Conservation (phyloP, 2,888 invertebrate species). For the Chymomyza amoena region DNA sequence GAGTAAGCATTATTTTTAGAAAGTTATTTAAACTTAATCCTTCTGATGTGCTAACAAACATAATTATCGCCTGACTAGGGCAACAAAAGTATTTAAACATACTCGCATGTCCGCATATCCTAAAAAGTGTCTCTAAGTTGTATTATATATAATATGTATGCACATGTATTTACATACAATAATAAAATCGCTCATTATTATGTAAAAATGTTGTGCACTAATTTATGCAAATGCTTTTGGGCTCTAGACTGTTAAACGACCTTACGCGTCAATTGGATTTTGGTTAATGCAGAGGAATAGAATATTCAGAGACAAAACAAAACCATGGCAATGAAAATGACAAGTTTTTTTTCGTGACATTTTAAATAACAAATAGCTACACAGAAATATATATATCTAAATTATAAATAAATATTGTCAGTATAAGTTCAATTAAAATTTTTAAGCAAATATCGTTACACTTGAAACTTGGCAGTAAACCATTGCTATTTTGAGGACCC, state of each 20-base stretch:
- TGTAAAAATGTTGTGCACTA: conserved; percentile 27
- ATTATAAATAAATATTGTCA: background rate
- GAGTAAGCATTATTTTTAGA: background rate
- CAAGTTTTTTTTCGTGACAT: conserved; percentile 31
- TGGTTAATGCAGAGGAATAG: background rate
- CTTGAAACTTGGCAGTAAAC: background rate
- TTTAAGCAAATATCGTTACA: background rate
- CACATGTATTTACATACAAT: background rate
- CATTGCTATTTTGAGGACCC: background rate
- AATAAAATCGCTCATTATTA: conserved; percentile 37
- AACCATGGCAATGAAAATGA: conserved; percentile 54
- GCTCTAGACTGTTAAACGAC: conserved; percentile 63
- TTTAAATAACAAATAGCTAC: background rate
- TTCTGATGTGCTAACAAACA: background rate
- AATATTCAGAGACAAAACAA: background rate
- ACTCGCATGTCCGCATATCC: background rate
- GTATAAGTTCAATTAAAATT: background rate
- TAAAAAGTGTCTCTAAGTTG: background rate
- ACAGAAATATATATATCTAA: background rate
- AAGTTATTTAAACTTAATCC: background rate
- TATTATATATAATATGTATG: background rate
- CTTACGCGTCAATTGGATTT: conserved; percentile 59
- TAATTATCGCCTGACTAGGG: background rate
- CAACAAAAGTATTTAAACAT: background rate
- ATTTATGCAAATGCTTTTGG: conserved; percentile 43